Conservation (phyloP, 2,113 vertebrate species). For the Melanostigma gelatinosum region DNA sequence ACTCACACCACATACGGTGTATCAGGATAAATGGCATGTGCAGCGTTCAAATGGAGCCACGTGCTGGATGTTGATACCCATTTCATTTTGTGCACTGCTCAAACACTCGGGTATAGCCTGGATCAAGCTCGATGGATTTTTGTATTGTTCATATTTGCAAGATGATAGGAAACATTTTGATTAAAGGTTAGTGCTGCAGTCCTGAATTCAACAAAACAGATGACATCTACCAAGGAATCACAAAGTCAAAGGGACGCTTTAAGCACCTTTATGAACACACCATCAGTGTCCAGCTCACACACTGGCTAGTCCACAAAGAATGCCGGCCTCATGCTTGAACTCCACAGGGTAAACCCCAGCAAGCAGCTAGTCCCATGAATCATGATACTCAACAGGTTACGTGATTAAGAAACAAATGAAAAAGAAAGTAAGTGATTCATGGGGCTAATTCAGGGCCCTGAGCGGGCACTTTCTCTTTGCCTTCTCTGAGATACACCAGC, state of each 20-base stretch:
- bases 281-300: slow-evolving; percentile 16
- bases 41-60: slow-evolving; percentile 7
- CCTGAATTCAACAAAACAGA: slow-evolving; percentile 12
- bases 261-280: slow-evolving; percentile 3
- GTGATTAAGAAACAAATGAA: slow-evolving; percentile 70
- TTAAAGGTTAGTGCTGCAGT: not conserved
- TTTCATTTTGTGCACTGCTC: not conserved
- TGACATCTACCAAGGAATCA: not conserved
- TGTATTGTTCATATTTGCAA: not conserved
- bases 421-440: slow-evolving; percentile 70
- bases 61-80: slow-evolving; percentile 9
- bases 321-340: slow-evolving; percentile 44
- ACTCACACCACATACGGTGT: slow-evolving; percentile 35
- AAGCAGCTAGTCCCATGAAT: slow-evolving; percentile 57
- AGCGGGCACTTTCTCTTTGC: slow-evolving; percentile 56
- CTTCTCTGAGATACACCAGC: slow-evolving; percentile 35
- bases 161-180: slow-evolving; percentile 1
- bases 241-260: slow-evolving; percentile 6
- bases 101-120: not conserved
- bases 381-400: slow-evolving; percentile 63
- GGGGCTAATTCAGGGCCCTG: slow-evolving; percentile 41
- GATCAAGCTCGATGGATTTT: not conserved
- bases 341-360: slow-evolving; percentile 41
- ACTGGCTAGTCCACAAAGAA: slow-evolving; percentile 10
- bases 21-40: slow-evolving; percentile 31